phyloP scores from a whole-genome alignment of 2,113 vertebrate species.

The Saguinus imperator region DNA sequence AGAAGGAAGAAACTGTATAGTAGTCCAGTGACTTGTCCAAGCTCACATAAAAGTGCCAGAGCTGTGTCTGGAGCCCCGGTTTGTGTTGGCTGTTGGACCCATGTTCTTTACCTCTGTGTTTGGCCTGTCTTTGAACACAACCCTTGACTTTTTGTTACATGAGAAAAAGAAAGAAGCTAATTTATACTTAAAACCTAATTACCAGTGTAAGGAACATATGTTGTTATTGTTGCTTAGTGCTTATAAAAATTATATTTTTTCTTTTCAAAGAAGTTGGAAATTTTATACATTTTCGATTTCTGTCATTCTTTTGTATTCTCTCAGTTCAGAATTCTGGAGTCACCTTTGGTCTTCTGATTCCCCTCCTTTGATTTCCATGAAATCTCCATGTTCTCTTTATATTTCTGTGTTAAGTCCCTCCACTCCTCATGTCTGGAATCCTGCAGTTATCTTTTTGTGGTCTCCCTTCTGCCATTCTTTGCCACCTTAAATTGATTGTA shows the following conservation, averaged over 20 bases:
- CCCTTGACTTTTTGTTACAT: background rate
- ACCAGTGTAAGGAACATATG: background rate
- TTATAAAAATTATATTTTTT: background rate
- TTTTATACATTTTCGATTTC: constrained; percentile 30
- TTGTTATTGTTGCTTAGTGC: background rate
- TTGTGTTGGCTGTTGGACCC: background rate
- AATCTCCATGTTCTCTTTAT: background rate
- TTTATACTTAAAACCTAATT: constrained; percentile 2
- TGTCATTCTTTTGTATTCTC: constrained; percentile 30
- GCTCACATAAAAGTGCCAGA: background rate
- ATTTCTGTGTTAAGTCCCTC: background rate
- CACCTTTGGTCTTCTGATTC: background rate
- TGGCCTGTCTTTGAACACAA: background rate
- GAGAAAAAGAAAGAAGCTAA: constrained; percentile 27
- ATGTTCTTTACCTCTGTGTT: background rate
- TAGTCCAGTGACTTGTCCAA: background rate
- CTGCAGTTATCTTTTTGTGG: background rate
- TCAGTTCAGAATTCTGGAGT: background rate
- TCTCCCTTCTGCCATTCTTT: background rate
- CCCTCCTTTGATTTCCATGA: background rate
- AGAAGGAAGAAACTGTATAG: background rate
- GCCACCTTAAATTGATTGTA: background rate
- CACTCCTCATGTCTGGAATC: background rate
- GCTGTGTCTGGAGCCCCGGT: background rate
- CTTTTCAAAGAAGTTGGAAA: constrained; percentile 9